Evolutionary conservation across 2,888 invertebrate species (phyloP).

Genomic region (Aleiodes alternator): DNA sequence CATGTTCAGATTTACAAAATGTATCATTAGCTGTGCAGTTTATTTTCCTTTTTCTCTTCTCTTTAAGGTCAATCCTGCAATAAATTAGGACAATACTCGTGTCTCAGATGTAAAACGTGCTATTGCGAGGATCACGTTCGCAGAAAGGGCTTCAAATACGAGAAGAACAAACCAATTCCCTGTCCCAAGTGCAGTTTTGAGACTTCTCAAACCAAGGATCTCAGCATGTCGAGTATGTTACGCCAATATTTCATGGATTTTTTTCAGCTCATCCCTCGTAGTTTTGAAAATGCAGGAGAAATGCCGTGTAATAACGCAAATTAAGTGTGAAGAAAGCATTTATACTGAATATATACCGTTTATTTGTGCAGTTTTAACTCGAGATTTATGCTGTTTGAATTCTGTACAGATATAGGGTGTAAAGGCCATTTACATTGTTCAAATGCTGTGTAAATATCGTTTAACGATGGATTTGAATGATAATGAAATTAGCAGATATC

Average conservation of each 20-base stretch:
- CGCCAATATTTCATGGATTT: constrained; percentile 32
- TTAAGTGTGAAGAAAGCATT: not conserved
- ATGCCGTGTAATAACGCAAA: not conserved
- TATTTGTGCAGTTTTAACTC: too few species aligned
- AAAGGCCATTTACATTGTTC: too few species aligned
- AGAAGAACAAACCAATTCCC: constrained; percentile 88
- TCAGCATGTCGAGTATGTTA: constrained; percentile 94
- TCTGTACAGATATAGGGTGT: too few species aligned
- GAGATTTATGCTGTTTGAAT: too few species aligned
- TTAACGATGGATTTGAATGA: too few species aligned
- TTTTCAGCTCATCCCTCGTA: not conserved
- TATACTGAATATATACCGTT: too few species aligned
- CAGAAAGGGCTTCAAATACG: constrained; percentile 92
- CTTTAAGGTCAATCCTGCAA: constrained; percentile 91
- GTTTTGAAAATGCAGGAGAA: too few species aligned
- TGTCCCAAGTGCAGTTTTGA: constrained; percentile 97
- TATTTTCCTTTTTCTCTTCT: not conserved
- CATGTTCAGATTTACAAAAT: not conserved
- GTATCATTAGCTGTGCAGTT: not conserved
- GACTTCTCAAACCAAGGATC: constrained; percentile 94
- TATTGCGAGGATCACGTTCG: constrained; percentile 98
- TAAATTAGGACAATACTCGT: constrained; percentile 95
- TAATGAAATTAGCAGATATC: too few species aligned
- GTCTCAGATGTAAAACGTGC: constrained; percentile 95
- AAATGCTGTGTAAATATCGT: too few species aligned